A percentile compares a stretch with the other conserved stretches of the same genome.
Conservation (phyloP, 2,113 vertebrate species). For the Psilopsiagon aymara region DNA sequence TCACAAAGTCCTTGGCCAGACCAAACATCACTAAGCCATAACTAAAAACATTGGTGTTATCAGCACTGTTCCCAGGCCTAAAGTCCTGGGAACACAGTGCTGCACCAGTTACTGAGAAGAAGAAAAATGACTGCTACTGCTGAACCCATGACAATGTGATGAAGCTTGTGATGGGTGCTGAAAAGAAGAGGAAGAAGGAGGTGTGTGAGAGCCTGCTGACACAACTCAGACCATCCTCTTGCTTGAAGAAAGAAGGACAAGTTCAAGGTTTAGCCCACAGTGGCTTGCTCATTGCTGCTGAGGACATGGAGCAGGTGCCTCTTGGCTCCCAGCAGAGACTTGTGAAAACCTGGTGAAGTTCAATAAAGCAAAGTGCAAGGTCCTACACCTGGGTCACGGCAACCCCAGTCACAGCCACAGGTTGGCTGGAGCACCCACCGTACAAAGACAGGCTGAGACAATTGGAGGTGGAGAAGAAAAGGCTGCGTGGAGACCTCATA, state of each 20-base stretch:
- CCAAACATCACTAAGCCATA: too few species aligned
- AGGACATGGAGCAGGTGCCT: accelerated
- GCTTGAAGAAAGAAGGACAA: accelerated
- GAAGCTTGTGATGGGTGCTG: accelerated
- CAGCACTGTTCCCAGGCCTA: too few species aligned
- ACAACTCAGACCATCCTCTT: neutral
- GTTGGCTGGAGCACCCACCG: neutral
- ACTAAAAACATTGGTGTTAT: too few species aligned
- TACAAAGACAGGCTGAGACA: neutral
- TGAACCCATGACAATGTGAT: too few species aligned
- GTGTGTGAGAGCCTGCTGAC: neutral
- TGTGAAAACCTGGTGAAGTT: neutral
- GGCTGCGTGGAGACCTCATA: too few species aligned
- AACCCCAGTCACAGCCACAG: neutral
- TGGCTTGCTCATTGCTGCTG: accelerated
- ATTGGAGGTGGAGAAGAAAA: too few species aligned
- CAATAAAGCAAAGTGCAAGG: neutral
- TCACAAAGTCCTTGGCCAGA: too few species aligned
- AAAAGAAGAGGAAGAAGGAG: neutral
- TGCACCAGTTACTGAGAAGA: too few species aligned
- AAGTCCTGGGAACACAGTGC: too few species aligned
- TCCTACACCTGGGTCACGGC: neutral
- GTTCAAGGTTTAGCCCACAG: accelerated
- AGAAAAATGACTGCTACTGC: too few species aligned
- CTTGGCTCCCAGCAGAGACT: accelerated